Conservation (phyloP, 2,797 vertebrate genomes). For the Gallinago stenura region DNA sequence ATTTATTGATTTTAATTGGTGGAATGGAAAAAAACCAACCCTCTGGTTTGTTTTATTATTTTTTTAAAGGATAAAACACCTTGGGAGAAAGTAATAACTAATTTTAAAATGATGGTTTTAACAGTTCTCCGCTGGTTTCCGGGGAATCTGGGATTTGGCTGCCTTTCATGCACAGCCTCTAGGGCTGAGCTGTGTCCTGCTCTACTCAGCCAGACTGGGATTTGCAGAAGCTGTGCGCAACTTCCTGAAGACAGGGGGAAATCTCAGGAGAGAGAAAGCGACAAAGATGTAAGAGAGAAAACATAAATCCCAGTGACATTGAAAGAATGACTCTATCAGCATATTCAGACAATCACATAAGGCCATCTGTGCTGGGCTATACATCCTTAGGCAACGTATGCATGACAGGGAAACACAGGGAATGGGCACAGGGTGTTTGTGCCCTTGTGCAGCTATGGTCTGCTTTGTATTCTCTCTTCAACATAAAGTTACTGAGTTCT, state of each 20-base stretch:
- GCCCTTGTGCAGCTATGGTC: not conserved
- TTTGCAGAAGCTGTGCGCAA: not conserved
- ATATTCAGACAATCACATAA: not conserved
- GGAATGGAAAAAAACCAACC: not conserved
- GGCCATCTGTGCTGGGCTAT: slow-evolving; percentile 55
- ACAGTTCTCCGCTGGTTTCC: not conserved
- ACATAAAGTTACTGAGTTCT: not conserved
- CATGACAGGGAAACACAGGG: not conserved
- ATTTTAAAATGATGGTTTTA: not conserved
- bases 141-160: not conserved
- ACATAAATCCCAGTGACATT: slow-evolving; percentile 47
- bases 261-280: not conserved
- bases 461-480: not conserved
- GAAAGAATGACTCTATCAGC: slow-evolving; percentile 29
- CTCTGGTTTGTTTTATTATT: not conserved
- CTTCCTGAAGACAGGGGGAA: not conserved
- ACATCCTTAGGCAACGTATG: not conserved
- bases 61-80: not conserved
- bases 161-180: not conserved
- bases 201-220: not conserved
- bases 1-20: not conserved
- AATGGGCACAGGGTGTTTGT: not conserved
- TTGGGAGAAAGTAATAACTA: not conserved
- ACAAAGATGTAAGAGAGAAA: not conserved
- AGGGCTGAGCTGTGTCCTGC: not conserved